Base-by-base conservation (phyloP, 2,797 vertebrate species). In the Sebastes paucispinis region DNA sequence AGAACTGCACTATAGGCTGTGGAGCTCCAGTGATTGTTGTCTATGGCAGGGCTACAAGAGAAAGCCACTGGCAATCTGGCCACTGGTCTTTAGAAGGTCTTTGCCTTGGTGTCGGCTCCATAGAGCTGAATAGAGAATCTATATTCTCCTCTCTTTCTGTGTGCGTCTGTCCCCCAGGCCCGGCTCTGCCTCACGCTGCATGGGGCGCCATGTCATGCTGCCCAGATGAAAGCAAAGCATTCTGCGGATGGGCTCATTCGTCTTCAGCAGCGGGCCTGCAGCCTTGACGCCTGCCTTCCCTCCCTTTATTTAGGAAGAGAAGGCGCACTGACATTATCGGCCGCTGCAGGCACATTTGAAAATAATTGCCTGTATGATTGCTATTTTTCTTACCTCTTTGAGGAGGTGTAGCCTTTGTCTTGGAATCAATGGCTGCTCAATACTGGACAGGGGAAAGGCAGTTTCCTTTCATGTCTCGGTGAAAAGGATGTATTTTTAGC, bases 321-420 rank as follows among this genome's bases (percentile, higher is more conserved):
- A 47, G 88, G 91, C 88, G 31, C 79, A 65, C 90, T 95, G 95
- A 95, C 95, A 95, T 94, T 95, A 95, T 95, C 95, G 91, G 91
- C 93, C 85, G 88, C 94, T 93, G 94, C 95, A 95, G 95, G 93
- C 94, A 91, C 93, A 93, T 95, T 95, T 93, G 93, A 93, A 94
- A 95, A 95, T 95, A 95, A 95, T 95, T 95, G 95, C 92, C 93
- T 93, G 93, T 94, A 94, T 95, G 93, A 95, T 95, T 95, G 93
- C 93, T 94, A 92, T 94, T 95, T 95, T 94, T 94, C 92, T 93
- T 94, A 93, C 93, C 93, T 95, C 94, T 95, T 95, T 95, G 93
- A 95, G 94, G 94, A 94, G 94, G 93, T 95, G 93, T 94, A 92
- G 91, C 92, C 93, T 95, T 95, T 95, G 95, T 95, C 95, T 95